A percentile compares a stretch with the other conserved stretches of the same genome.
phyloP scores from a whole-genome alignment of 2,888 invertebrate genomes.

The Aleiodes leptofemur region DNA sequence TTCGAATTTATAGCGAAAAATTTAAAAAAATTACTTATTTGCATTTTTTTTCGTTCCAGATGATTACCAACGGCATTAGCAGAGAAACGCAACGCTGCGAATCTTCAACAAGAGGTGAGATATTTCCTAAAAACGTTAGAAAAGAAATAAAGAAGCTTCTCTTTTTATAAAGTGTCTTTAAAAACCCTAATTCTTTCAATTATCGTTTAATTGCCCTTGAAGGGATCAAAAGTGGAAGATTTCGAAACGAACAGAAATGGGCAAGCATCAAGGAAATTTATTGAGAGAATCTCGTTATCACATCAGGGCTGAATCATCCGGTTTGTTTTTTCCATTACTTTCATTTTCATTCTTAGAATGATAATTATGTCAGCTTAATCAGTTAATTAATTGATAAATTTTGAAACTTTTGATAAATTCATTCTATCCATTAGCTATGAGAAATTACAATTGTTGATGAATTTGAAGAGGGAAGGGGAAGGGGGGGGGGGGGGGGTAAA shows the following conservation, averaged over 20 bases:
- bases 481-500: too few species aligned
- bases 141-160: too few species aligned
- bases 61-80: constrained; percentile 68
- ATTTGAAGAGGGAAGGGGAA: too few species aligned
- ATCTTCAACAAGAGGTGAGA: constrained; percentile 70
- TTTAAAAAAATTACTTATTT: background rate
- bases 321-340: background rate
- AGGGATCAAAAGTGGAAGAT: background rate
- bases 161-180: background rate
- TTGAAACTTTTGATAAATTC: too few species aligned
- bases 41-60: constrained; percentile 60
- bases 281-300: too few species aligned
- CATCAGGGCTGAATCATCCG: background rate
- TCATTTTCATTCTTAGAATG: background rate
- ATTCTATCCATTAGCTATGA: too few species aligned
- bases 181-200: constrained; percentile 8
- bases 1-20: background rate
- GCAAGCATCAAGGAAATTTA: background rate
- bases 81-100: constrained; percentile 66
- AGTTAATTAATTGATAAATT: too few species aligned
- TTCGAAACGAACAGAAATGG: background rate
- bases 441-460: too few species aligned
- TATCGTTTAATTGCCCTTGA: constrained; percentile 23
- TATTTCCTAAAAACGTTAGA: constrained; percentile 36
- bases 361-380: background rate